Evolutionary conservation across 2,888 invertebrate genomes (phyloP).

Genomic region (Pyralis farinalis): DNA sequence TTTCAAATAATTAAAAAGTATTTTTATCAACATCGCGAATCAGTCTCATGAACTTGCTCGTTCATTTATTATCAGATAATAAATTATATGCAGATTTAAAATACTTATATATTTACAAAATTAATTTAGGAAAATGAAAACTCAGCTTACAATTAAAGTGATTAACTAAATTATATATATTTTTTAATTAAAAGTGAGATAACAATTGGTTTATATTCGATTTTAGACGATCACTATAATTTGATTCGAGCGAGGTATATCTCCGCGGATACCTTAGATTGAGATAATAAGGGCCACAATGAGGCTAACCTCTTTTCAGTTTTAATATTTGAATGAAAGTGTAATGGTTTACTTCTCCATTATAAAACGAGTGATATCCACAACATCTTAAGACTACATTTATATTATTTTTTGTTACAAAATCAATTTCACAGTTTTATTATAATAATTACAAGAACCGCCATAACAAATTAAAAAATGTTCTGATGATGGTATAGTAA

Average conservation of each 20-base stretch:
- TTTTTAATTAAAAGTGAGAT: constrained; percentile 3
- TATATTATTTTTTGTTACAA: no score
- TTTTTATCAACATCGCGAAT: constrained; percentile 21
- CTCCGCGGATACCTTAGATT: constrained; percentile 1
- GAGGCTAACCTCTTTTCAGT: no score
- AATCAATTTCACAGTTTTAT: no score
- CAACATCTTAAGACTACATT: no score
- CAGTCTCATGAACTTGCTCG: constrained; percentile 53
- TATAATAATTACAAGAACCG: no score
- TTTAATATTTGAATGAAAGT: no score
- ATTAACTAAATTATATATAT: constrained; percentile 7
- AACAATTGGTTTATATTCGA: constrained; percentile 8
- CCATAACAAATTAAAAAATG: constrained; percentile 20
- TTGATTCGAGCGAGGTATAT: constrained; percentile 2
- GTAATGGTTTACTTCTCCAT: no score
- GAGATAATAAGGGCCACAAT: no score
- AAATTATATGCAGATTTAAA: constrained; percentile 40
- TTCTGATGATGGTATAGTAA: constrained; percentile 39
- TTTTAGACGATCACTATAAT: constrained; percentile 2
- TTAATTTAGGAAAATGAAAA: constrained; percentile 19
- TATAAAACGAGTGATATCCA: no score
- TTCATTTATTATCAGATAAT: constrained; percentile 39
- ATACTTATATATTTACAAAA: constrained; percentile 31
- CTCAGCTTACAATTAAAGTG: constrained; percentile 3
- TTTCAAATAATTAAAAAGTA: constrained; percentile 1